Percentiles rank a stretch among this genome's conserved stretches.
phyloP scores from a whole-genome alignment of 2,113 vertebrate species.

The Nannospalax galili region DNA sequence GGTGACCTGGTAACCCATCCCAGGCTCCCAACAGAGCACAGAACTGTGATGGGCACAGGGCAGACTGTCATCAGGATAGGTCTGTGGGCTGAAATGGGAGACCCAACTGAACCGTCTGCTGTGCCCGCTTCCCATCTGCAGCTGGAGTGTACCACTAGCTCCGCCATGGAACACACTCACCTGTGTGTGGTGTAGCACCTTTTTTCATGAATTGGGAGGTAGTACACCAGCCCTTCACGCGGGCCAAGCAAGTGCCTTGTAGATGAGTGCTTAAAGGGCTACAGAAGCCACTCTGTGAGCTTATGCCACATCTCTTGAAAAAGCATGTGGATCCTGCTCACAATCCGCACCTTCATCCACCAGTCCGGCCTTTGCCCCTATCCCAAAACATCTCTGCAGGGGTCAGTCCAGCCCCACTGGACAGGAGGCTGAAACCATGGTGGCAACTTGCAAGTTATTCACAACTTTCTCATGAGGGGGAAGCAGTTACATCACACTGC shows the following conservation, averaged over 20 bases:
- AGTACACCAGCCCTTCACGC: background rate
- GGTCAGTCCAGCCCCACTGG: fast-evolving
- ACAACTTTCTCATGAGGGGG: background rate
- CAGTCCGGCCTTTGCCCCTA: background rate
- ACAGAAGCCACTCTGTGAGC: background rate
- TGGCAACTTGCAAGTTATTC: background rate
- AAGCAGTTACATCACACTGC: fast-evolving
- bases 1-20: background rate
- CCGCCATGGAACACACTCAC: background rate
- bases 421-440: background rate
- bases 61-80: fast-evolving
- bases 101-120: background rate
- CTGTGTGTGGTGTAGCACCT: background rate
- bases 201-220: background rate
- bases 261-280: background rate
- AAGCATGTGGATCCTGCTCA: background rate
- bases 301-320: background rate
- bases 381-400: fast-evolving
- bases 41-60: too few relatives aligned
- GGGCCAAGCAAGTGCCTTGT: background rate
- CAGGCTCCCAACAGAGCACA: background rate
- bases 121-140: background rate
- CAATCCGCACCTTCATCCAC: fast-evolving
- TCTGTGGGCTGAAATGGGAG: background rate
- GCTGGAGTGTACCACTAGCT: background rate